Evolutionary conservation across 2,113 vertebrate genomes (phyloP).

Genomic region (Connochaetes taurinus): DNA sequence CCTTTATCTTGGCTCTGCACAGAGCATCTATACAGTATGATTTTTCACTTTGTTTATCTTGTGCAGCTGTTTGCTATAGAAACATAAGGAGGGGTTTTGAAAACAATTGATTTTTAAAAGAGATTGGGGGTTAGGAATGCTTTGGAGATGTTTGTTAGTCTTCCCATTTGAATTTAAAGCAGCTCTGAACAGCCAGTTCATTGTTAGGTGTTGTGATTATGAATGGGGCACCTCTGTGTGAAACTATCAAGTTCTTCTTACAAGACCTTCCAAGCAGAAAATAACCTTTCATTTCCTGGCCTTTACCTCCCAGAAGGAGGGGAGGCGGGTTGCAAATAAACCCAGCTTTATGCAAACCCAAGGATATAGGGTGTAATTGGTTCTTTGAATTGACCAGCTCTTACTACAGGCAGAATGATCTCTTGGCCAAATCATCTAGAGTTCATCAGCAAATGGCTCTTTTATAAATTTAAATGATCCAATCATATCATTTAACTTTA

Average conservation of each 20-base stretch:
- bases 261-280: conserved; percentile 66
- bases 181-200: conserved; percentile 50
- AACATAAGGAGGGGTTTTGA: conserved; percentile 51
- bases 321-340: conserved; percentile 15
- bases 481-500: neutral
- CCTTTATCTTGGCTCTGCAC: neutral
- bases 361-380: neutral
- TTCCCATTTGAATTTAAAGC: conserved; percentile 61
- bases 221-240: conserved; percentile 61
- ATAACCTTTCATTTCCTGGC: conserved; percentile 59
- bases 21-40: neutral
- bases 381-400: neutral
- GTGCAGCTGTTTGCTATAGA: conserved; percentile 53
- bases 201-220: conserved; percentile 60
- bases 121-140: conserved; percentile 32
- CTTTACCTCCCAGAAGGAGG: conserved; percentile 44
- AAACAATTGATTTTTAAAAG: conserved; percentile 68
- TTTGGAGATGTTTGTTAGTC: conserved; percentile 51
- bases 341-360: conserved; percentile 20
- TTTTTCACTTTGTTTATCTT: conserved; percentile 50
- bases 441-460: neutral
- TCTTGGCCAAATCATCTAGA: neutral
- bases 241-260: conserved; percentile 62
- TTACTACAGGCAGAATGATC: neutral
- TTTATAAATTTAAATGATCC: neutral